Evolutionary conservation across 1,140 invertebrate species (phyloP).

Genomic region (Apis dorsata): DNA sequence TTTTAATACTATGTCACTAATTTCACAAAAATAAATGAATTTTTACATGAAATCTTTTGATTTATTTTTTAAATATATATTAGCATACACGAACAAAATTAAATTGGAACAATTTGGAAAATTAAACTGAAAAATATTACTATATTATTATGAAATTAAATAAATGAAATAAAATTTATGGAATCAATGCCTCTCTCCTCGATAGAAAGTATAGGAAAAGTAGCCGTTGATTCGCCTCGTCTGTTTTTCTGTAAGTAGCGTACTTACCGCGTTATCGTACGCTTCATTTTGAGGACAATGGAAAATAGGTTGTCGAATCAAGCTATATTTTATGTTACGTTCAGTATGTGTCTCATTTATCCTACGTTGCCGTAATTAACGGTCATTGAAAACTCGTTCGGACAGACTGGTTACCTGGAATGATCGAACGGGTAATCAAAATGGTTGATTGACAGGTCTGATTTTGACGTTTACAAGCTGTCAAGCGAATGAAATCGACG

Average conservation of each 20-base stretch:
- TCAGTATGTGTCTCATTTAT: background rate
- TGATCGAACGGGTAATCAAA: slow-evolving; percentile 42
- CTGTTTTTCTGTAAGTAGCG: background rate
- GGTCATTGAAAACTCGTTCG: background rate
- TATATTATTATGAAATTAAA: too few relatives aligned
- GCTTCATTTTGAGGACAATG: background rate
- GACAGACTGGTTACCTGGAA: slow-evolving; percentile 29
- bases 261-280: background rate
- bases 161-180: too few relatives aligned
- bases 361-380: slow-evolving; percentile 29
- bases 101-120: too few relatives aligned
- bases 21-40: too few relatives aligned
- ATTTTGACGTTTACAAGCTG: slow-evolving; percentile 41
- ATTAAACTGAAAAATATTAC: too few relatives aligned
- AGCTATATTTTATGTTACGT: too few relatives aligned
- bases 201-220: background rate
- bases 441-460: slow-evolving; percentile 36
- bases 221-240: slow-evolving; percentile 3
- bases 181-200: background rate
- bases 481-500: slow-evolving; percentile 30
- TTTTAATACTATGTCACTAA: too few relatives aligned
- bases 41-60: too few relatives aligned
- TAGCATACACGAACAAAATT: too few relatives aligned
- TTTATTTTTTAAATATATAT: too few relatives aligned
- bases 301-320: background rate